A percentile compares a stretch with the other conserved stretches of the same genome.
Evolutionary conservation across 2,888 invertebrate species (phyloP).

Genomic region (Odontocolon sp.): DNA sequence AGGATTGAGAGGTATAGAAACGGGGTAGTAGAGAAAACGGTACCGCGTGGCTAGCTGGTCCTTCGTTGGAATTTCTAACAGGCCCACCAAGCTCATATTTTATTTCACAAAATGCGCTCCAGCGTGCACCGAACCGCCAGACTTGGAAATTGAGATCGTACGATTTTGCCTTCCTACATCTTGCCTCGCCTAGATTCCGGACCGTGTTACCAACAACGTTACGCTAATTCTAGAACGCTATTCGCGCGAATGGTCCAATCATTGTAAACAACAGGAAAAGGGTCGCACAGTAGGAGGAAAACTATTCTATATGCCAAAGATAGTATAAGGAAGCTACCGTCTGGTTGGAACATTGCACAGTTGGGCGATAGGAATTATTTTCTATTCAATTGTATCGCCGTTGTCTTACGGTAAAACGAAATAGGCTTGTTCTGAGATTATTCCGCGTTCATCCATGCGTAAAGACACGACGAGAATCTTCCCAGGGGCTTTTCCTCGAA

Average conservation of each 20-base stretch:
- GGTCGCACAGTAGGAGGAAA: conserved; percentile 30
- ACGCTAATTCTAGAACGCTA: conserved; percentile 62
- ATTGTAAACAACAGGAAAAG: conserved; percentile 62
- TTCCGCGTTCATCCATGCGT: neutral
- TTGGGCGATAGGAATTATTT: conserved; percentile 8
- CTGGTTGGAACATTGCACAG: neutral
- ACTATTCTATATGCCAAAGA: conserved; percentile 19
- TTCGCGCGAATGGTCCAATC: conserved; percentile 63
- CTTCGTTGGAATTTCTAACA: conserved; percentile 54
- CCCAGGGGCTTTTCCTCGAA: neutral
- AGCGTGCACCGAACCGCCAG: conserved; percentile 22
- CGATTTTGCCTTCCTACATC: conserved; percentile 59
- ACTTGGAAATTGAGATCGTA: conserved; percentile 66
- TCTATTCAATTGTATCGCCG: neutral
- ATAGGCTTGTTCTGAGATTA: neutral
- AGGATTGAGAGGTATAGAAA: conserved; percentile 55
- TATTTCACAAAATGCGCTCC: conserved; percentile 63
- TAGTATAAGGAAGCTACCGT: neutral
- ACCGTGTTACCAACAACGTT: conserved; percentile 52
- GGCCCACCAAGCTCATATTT: conserved; percentile 64
- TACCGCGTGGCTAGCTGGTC: too few relatives aligned
- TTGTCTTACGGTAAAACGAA: neutral
- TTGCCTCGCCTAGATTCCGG: neutral
- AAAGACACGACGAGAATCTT: neutral
- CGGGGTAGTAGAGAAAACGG: too few relatives aligned